Percentiles rank a stretch among this genome's conserved stretches.
Conservation (phyloP, 2,888 invertebrate species). For the Synergus japonicus region DNA sequence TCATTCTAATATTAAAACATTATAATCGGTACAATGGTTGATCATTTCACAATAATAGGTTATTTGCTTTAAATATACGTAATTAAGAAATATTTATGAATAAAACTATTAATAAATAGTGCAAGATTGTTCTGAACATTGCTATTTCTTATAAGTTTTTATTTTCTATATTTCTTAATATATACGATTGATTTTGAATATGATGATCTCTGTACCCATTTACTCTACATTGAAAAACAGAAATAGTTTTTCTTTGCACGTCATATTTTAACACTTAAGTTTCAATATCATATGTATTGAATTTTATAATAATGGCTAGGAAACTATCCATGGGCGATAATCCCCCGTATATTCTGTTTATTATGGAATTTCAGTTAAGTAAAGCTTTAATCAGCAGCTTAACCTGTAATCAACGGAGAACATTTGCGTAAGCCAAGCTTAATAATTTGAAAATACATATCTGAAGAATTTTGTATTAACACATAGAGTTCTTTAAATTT, state of each 20-base stretch:
- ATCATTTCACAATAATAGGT: no score
- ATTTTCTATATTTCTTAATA: no score
- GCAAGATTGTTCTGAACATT: no score
- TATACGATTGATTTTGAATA: not conserved
- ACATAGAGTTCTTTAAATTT: not conserved
- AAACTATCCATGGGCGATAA: not conserved
- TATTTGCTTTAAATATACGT: no score
- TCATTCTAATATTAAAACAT: no score
- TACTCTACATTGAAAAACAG: no score
- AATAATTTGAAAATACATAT: not conserved
- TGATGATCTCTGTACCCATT: no score
- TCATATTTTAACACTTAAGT: not conserved
- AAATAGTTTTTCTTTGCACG: no score
- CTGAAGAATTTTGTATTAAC: not conserved
- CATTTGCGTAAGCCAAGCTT: not conserved
- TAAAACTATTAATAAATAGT: no score
- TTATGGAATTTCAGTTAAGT: not conserved
- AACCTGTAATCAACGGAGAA: not conserved
- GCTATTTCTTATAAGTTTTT: no score
- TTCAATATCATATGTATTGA: not conserved
- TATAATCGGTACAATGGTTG: no score
- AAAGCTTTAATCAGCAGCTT: not conserved
- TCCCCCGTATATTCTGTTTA: not conserved
- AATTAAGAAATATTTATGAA: no score
- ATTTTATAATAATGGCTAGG: not conserved